Conservation (phyloP, 2,888 invertebrate genomes). For the Muschampia plurimacula region DNA sequence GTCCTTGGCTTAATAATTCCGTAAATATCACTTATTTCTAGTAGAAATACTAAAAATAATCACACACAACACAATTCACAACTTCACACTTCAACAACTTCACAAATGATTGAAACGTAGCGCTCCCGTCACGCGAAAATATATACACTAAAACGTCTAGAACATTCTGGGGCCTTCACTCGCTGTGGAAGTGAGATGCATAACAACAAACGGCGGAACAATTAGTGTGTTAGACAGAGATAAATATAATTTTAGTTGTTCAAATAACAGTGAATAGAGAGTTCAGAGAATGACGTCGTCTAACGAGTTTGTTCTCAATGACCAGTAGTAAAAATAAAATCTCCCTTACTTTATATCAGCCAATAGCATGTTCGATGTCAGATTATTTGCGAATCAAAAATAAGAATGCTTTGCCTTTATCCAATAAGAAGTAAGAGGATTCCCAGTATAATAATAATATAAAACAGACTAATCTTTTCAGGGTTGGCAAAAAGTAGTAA, state of each 20-base stretch:
- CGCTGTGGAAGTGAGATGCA: slow-evolving; percentile 64
- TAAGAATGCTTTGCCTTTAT: not conserved
- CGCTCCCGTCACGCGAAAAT: slow-evolving; percentile 86
- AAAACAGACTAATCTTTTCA: not conserved
- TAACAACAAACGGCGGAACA: slow-evolving; percentile 33
- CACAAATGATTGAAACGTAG: slow-evolving; percentile 83
- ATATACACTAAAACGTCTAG: slow-evolving; percentile 88
- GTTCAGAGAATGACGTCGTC: slow-evolving; percentile 8
- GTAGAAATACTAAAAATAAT: slow-evolving; percentile 57
- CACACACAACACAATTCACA: slow-evolving; percentile 73
- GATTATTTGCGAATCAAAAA: not conserved
- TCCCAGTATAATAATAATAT: not conserved
- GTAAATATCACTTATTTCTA: slow-evolving; percentile 52
- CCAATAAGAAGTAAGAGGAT: not conserved
- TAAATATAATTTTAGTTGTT: slow-evolving; percentile 64
- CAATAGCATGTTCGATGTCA: not conserved
- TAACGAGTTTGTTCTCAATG: slow-evolving; percentile 3
- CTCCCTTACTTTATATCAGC: not conserved
- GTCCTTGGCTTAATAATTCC: slow-evolving; percentile 51
- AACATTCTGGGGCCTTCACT: slow-evolving; percentile 88
- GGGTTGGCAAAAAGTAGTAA: slow-evolving; percentile 4
- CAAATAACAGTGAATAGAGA: not conserved
- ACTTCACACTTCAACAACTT: slow-evolving; percentile 74
- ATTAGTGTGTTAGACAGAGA: slow-evolving; percentile 65
- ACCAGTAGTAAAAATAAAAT: not conserved